Evolutionary conservation across 2,888 invertebrate species (phyloP), one percentile per base, ranked within the genome.

Genomic region (Tetropium fuscum): DNA sequence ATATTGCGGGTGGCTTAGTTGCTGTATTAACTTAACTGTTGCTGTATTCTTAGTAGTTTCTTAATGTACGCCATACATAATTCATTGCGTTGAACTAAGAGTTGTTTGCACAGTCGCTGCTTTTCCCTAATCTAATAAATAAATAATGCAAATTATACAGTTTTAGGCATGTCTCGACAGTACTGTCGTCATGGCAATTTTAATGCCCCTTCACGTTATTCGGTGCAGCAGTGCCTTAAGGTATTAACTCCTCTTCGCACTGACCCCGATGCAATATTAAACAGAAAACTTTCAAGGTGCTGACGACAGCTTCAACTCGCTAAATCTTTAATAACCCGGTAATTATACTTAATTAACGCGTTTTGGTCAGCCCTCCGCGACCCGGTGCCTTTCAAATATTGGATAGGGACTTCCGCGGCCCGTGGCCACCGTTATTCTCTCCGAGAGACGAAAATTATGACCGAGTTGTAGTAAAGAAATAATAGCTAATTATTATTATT

Each of bases 101-200:
- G 40, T 51, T 51, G 51, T 51, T 51, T 51, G 51, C 40, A 51
- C 40, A 51, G 51, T 51, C 40, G 51, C 40, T 27, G 22, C 51
- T 40, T 51, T 51, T 48, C 48, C 51, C 51, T 51, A 51, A 51
- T 51, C 51, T 51, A 51, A 51, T 51, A 51, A 51, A 51, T 51
- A 51, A 51, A 51, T 51, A 51, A 51, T 51, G 51, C 51, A 51
- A 40, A 51, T 40, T 51, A 40, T 51, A 51, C 51, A 40, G 51
- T 51, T 40, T 32, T 38, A 25, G 51, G 16, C 40, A 51, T 51
- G 51, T 51, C 27, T 51, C 51, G 40, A 51, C 51, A 40, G 27
- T 40, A 51, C 38, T 40, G 51, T 40, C 51, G 20, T 38, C 27
- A 27, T 38, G 27, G 8, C 20, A 16, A 40, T 51, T 51, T 40